Conservation (phyloP, 2,888 invertebrate species). For the Hymenopus coronatus region DNA sequence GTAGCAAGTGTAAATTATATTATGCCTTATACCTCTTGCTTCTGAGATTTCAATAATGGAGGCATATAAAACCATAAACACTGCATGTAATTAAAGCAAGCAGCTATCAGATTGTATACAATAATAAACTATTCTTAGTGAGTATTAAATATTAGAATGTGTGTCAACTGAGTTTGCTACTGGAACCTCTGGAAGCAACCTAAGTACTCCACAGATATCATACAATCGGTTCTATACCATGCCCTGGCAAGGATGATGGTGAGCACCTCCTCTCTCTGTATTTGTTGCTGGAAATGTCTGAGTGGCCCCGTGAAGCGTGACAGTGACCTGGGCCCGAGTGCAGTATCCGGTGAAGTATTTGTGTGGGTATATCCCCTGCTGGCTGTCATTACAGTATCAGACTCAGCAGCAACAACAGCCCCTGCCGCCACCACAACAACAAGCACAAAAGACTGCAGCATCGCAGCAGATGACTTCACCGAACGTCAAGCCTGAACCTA, state of each 20-base stretch:
- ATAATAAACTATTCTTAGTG: background rate
- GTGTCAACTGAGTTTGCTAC: background rate
- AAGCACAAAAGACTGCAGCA: slow-evolving; percentile 31
- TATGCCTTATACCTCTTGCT: too few relatives aligned
- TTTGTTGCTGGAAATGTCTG: background rate
- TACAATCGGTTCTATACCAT: slow-evolving; percentile 10
- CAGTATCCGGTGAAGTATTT: slow-evolving; percentile 35
- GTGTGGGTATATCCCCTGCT: slow-evolving; percentile 37
- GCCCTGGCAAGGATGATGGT: slow-evolving; percentile 3
- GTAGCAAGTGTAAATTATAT: background rate
- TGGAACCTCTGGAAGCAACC: background rate
- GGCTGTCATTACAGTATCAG: slow-evolving; percentile 39
- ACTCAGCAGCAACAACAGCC: slow-evolving; percentile 40
- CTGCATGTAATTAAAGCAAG: background rate
- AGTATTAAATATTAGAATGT: background rate
- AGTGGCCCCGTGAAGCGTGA: background rate
- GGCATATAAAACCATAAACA: background rate
- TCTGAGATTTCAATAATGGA: too few relatives aligned
- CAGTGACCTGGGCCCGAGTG: slow-evolving; percentile 34
- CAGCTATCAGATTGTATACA: background rate
- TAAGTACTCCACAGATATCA: slow-evolving; percentile 13
- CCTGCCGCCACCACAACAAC: slow-evolving; percentile 34
- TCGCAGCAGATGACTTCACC: slow-evolving; percentile 32
- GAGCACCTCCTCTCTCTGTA: background rate
- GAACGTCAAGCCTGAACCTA: slow-evolving; percentile 3